These are phyloP conservation scores for Micronycteris hirsuta DNA, from an alignment of 2,113 vertebrate genomes.

Conservation along the genomic window DNA sequence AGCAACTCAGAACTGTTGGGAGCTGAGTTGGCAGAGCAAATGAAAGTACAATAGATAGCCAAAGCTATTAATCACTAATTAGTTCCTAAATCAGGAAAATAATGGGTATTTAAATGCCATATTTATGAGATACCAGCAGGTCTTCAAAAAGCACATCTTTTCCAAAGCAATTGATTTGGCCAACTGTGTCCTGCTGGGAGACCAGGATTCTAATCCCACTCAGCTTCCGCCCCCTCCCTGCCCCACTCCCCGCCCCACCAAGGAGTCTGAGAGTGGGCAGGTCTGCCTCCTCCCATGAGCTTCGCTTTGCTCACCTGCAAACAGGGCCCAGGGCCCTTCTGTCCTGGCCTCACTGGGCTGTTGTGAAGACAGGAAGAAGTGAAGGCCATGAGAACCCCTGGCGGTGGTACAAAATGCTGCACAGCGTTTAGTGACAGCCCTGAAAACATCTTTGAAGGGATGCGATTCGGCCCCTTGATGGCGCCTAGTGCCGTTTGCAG, in stretches of 20 bases:
- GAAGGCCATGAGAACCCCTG: background rate
- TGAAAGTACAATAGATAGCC: slow-evolving; percentile 64
- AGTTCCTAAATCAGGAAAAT: slow-evolving; percentile 64
- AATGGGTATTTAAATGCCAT: slow-evolving; percentile 53
- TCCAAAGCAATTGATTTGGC: slow-evolving; percentile 13
- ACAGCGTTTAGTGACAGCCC: background rate
- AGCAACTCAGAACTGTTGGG: slow-evolving; percentile 43
- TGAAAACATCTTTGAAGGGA: background rate
- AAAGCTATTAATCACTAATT: slow-evolving; percentile 75
- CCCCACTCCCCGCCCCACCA: too few species aligned
- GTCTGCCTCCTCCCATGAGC: background rate
- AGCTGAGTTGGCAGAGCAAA: slow-evolving; percentile 57
- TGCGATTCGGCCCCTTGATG: background rate
- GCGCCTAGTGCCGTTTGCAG: background rate
- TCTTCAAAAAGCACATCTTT: slow-evolving; percentile 56
- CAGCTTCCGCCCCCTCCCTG: rapidly evolving
- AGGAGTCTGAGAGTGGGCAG: rapidly evolving
- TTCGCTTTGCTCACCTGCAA: background rate
- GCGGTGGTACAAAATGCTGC: background rate
- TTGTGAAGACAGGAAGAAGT: background rate
- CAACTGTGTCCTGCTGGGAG: background rate
- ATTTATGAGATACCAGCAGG: slow-evolving; percentile 60
- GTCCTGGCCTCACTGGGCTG: background rate
- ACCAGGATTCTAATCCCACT: background rate
- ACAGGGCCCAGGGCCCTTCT: background rate